phyloP scores from a whole-genome alignment of 2,888 invertebrate species.

The Dicroscelio sp. region DNA sequence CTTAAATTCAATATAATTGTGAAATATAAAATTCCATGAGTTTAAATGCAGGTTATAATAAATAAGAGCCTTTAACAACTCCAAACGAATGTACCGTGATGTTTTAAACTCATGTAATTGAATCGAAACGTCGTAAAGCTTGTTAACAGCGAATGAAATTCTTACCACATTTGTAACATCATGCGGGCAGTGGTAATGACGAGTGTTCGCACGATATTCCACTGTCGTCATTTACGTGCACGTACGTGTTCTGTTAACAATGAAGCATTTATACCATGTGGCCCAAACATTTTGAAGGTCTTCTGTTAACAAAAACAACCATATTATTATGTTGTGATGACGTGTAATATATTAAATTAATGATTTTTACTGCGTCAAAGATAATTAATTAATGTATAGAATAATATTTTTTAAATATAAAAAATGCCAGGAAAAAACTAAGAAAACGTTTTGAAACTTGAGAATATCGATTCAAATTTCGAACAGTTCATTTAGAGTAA shows the following conservation, averaged over 20 bases:
- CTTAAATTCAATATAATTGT: too few relatives aligned
- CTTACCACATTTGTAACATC: slow-evolving; percentile 81
- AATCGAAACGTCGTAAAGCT: slow-evolving; percentile 82
- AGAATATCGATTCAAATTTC: too few relatives aligned
- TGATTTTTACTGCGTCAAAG: too few relatives aligned
- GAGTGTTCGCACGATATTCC: slow-evolving; percentile 77
- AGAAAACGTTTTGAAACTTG: too few relatives aligned
- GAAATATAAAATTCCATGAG: slow-evolving; percentile 53
- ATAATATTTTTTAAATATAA: too few relatives aligned
- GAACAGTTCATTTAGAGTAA: not conserved
- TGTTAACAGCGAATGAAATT: slow-evolving; percentile 81
- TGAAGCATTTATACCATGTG: slow-evolving; percentile 56
- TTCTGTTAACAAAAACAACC: too few relatives aligned
- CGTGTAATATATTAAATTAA: too few relatives aligned
- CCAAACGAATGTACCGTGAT: slow-evolving; percentile 65
- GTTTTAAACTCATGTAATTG: slow-evolving; percentile 75
- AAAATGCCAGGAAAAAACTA: too few relatives aligned
- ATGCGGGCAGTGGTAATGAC: slow-evolving; percentile 79
- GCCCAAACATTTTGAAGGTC: not conserved
- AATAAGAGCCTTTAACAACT: slow-evolving; percentile 59
- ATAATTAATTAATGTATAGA: too few relatives aligned
- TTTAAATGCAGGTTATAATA: slow-evolving; percentile 71
- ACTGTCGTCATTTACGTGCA: slow-evolving; percentile 60
- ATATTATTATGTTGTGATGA: too few relatives aligned
- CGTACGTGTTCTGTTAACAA: slow-evolving; percentile 49